Evolutionary conservation across 2,797 vertebrate genomes (phyloP).

Genomic region (Telmatherina bonti): DNA sequence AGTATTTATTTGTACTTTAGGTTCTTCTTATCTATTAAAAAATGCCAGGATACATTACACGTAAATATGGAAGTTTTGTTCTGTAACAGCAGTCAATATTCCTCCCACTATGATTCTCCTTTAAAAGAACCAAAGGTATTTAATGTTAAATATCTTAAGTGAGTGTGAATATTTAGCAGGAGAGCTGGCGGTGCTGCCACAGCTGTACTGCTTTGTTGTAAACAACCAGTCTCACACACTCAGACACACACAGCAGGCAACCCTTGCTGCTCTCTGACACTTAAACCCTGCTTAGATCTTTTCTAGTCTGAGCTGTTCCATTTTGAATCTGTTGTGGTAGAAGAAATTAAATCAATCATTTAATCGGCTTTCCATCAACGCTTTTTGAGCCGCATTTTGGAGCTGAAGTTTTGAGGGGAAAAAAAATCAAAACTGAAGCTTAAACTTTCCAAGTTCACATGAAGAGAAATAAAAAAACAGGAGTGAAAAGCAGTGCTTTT

Average conservation of each 20-base stretch:
- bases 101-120: background rate
- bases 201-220: slow-evolving; percentile 59
- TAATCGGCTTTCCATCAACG: background rate
- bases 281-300: slow-evolving; percentile 24
- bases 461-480: too few relatives aligned
- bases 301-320: slow-evolving; percentile 6
- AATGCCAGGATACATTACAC: too few relatives aligned
- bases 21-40: too few relatives aligned
- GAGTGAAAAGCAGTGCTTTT: too few relatives aligned
- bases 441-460: too few relatives aligned
- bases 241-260: slow-evolving; percentile 22
- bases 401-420: too few relatives aligned
- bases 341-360: background rate
- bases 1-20: too few relatives aligned
- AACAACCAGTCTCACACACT: slow-evolving; percentile 35
- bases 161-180: slow-evolving; percentile 20
- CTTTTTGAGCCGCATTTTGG: background rate
- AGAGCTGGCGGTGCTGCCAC: slow-evolving; percentile 38
- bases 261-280: slow-evolving; percentile 38
- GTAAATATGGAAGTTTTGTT: background rate
- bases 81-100: background rate
- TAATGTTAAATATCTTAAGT: slow-evolving; percentile 17
- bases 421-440: too few relatives aligned
- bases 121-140: background rate
- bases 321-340: background rate